A percentile compares a stretch with the other conserved stretches of the same genome.
Evolutionary conservation across 2,888 invertebrate species (phyloP).

Genomic region (Pseudococcus jackbeardsleyi): DNA sequence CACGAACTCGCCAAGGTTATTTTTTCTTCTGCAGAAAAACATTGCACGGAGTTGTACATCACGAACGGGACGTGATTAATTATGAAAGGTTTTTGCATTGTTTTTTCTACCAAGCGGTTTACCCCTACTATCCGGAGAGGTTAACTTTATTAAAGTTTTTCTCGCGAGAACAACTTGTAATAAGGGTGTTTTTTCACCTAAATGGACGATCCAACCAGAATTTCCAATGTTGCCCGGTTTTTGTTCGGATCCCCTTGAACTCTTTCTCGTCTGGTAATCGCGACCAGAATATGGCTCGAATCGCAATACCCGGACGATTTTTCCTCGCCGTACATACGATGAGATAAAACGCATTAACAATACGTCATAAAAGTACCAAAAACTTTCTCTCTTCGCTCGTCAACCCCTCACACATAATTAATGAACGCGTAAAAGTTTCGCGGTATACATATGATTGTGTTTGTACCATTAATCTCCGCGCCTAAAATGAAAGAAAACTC

Average conservation of each 20-base stretch:
- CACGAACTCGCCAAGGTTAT: neutral
- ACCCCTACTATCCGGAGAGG: neutral
- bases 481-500: slow-evolving; percentile 37
- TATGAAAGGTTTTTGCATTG: slow-evolving; percentile 14
- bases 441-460: slow-evolving; percentile 45
- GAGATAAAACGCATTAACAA: slow-evolving; percentile 49
- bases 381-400: slow-evolving; percentile 26
- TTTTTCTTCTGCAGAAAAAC: neutral
- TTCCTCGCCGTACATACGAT: neutral
- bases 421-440: slow-evolving; percentile 37
- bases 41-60: neutral
- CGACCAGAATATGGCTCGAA: neutral
- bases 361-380: slow-evolving; percentile 45
- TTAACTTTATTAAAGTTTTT: slow-evolving; percentile 42
- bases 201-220: neutral
- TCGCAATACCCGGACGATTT: neutral
- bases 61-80: neutral
- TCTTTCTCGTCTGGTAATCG: neutral
- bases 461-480: slow-evolving; percentile 43
- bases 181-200: neutral
- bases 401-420: slow-evolving; percentile 31
- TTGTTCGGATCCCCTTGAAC: neutral
- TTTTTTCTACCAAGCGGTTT: neutral
- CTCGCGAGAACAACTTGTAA: neutral
- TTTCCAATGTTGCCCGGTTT: neutral